These are phyloP conservation scores for Polypedilum pembai DNA, from an alignment of 1,140 invertebrate species.

Conservation along the genomic window DNA sequence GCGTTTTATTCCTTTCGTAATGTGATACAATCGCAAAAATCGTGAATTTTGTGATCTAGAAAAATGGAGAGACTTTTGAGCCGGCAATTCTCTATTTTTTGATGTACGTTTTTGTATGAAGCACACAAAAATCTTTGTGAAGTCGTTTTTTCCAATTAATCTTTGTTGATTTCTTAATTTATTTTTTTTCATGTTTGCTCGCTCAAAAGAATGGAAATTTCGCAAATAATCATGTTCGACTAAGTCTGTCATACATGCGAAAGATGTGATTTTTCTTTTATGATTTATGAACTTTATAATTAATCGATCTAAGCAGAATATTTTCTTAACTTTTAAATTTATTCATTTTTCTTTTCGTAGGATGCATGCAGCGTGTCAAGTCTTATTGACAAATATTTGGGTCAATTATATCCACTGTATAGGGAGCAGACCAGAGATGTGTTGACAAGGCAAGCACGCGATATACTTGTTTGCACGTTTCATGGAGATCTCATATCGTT, in stretches of 20 bases:
- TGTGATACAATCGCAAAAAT: conserved; percentile 29
- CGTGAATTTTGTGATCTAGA: conserved; percentile 30
- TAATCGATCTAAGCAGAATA: background rate
- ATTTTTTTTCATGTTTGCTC: background rate
- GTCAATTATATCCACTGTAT: conserved; percentile 51
- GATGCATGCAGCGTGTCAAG: conserved; percentile 48
- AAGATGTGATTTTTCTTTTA: background rate
- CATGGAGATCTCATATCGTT: conserved; percentile 54
- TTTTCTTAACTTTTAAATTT: conserved; percentile 1
- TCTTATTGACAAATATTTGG: conserved; percentile 55
- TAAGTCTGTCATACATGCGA: no score
- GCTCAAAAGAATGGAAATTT: background rate
- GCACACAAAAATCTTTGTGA: conserved; percentile 27
- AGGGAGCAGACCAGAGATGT: conserved; percentile 50
- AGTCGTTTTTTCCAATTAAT: conserved; percentile 32
- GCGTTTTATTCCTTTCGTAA: conserved; percentile 31
- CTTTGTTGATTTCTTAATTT: conserved; percentile 27
- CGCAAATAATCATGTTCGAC: background rate
- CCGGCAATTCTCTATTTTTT: conserved; percentile 30
- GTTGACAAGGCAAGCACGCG: conserved; percentile 57
- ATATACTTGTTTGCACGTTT: conserved; percentile 57
- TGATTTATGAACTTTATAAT: background rate
- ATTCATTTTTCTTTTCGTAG: conserved; percentile 40
- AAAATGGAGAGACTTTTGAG: conserved; percentile 30
- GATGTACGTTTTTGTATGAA: conserved; percentile 22